phyloP scores from a whole-genome alignment of 1,140 invertebrate genomes.

The Antheraea mylitta region DNA sequence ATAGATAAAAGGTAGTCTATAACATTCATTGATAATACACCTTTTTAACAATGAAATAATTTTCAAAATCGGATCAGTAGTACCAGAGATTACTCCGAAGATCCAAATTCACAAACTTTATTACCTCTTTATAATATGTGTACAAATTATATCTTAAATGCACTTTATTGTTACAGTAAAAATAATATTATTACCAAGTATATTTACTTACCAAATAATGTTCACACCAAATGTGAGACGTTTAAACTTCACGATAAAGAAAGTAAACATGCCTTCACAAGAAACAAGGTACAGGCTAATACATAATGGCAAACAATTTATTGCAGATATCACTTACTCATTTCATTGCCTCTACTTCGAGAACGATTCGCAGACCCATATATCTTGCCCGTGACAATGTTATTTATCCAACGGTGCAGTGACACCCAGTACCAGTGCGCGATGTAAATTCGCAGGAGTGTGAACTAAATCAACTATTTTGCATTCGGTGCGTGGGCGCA shows the following conservation, averaged over 20 bases:
- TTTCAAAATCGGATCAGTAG: too few relatives aligned
- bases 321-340: constrained; percentile 49
- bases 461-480: constrained; percentile 71
- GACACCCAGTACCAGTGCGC: constrained; percentile 32
- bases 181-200: too few relatives aligned
- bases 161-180: too few relatives aligned
- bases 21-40: too few relatives aligned
- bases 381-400: constrained; percentile 39
- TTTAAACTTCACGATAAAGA: not conserved
- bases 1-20: too few relatives aligned
- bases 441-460: constrained; percentile 33
- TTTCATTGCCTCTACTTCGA: constrained; percentile 42
- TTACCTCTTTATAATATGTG: too few relatives aligned
- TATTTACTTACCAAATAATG: not conserved
- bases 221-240: not conserved
- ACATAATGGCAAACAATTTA: constrained; percentile 24
- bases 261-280: not conserved
- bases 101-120: too few relatives aligned
- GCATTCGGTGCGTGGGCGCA: constrained; percentile 39
- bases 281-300: constrained; percentile 3
- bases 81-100: too few relatives aligned
- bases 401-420: constrained; percentile 45
- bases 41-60: too few relatives aligned
- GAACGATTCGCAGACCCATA: constrained; percentile 40
- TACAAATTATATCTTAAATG: too few relatives aligned